phyloP scores from a whole-genome alignment of 2,888 invertebrate species.

The Eupithecia abbreviata region DNA sequence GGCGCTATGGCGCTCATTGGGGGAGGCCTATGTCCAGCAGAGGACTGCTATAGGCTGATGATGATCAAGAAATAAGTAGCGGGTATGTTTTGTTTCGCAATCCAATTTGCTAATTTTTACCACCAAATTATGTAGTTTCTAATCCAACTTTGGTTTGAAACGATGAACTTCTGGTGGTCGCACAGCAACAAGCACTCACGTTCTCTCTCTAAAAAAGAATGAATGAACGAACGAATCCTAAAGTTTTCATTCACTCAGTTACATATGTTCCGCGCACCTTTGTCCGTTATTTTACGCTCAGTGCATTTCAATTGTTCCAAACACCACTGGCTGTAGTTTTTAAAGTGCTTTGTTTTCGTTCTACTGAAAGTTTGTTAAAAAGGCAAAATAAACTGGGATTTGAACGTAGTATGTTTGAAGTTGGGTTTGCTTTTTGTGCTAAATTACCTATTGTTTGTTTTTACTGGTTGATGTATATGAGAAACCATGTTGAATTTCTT shows the following conservation, averaged over 20 bases:
- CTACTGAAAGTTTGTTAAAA: background rate
- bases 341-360: slow-evolving; percentile 15
- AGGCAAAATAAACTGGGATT: background rate
- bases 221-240: slow-evolving; percentile 12
- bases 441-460: background rate
- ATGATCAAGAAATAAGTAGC: background rate
- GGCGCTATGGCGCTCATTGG: too few relatives aligned
- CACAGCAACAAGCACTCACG: background rate
- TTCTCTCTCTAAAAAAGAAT: background rate
- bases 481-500: too few relatives aligned
- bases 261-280: background rate
- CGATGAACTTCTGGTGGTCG: background rate
- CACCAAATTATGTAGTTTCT: background rate
- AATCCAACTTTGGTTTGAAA: background rate
- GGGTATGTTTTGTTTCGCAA: background rate
- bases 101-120: background rate
- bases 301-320: slow-evolving; percentile 12
- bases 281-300: slow-evolving; percentile 10
- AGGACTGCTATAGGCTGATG: too few relatives aligned
- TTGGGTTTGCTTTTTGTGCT: background rate
- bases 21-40: too few relatives aligned
- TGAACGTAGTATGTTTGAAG: background rate
- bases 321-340: slow-evolving; percentile 17
- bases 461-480: background rate
- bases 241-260: slow-evolving; percentile 3